Percentiles rank a stretch among this genome's conserved stretches.
Conservation (phyloP, 2,113 vertebrate species). For the Laterallus jamaicensis region DNA sequence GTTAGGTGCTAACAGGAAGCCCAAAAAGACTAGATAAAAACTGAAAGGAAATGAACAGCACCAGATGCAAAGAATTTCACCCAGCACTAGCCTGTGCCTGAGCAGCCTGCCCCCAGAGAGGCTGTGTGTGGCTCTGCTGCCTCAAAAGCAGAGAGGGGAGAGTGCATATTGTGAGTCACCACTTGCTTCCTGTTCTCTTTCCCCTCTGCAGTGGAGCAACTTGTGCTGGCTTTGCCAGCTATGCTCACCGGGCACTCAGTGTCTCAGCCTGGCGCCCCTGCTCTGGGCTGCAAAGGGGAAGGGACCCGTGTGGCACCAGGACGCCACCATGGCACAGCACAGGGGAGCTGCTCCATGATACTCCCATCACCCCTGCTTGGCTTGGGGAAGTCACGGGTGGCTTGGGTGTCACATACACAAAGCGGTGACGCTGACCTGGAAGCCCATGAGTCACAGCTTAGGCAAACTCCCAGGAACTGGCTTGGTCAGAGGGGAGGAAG, state of each 20-base stretch:
- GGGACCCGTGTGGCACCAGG: rapidly evolving
- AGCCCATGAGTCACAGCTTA: neutral
- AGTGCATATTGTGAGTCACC: neutral
- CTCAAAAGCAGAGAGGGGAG: neutral
- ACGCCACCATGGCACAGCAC: rapidly evolving
- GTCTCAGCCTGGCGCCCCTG: neutral
- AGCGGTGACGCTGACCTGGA: neutral
- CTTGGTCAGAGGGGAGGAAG: neutral
- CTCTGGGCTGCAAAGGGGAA: neutral
- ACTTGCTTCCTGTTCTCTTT: slow-evolving; percentile 23
- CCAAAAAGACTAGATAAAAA: slow-evolving; percentile 64
- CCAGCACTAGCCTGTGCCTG: neutral
- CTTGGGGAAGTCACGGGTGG: neutral
- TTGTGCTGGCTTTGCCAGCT: neutral
- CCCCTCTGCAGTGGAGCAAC: neutral
- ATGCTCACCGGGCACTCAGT: neutral
- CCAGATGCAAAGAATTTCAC: slow-evolving; percentile 23
- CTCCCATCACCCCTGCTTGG: neutral
- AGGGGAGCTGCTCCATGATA: rapidly evolving
- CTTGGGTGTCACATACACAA: neutral
- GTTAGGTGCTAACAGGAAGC: slow-evolving; percentile 41
- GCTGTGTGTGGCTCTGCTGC: neutral
- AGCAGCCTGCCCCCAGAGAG: neutral
- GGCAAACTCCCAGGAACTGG: neutral
- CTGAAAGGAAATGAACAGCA: slow-evolving; percentile 33